These are phyloP conservation scores for Nephrotoma guestfalica DNA, from an alignment of 2,888 invertebrate genomes.

Conservation along the genomic window DNA sequence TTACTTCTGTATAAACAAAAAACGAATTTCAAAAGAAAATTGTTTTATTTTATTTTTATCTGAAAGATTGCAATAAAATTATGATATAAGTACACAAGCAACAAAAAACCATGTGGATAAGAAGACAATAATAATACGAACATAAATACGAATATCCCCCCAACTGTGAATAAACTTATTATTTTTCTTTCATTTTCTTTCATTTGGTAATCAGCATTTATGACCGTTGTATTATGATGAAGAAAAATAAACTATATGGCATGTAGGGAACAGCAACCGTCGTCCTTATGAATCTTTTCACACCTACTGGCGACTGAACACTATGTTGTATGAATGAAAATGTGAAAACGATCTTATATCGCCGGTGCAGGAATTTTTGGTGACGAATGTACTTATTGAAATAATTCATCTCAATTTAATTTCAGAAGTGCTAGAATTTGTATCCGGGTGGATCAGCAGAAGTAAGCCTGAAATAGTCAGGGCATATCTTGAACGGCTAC, in stretches of 20 bases:
- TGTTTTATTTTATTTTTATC: background rate
- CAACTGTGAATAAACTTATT: background rate
- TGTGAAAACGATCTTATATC: too few species aligned
- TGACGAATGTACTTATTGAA: too few species aligned
- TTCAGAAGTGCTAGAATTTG: too few species aligned
- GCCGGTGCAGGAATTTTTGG: too few species aligned
- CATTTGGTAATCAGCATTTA: background rate
- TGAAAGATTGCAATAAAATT: background rate
- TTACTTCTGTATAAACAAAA: background rate
- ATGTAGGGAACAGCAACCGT: too few species aligned
- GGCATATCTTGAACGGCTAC: too few species aligned
- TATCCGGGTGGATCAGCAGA: too few species aligned
- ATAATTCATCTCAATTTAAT: too few species aligned
- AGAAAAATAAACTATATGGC: background rate
- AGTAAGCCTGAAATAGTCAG: too few species aligned
- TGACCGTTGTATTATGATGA: background rate
- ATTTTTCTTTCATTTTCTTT: background rate
- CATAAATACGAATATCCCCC: background rate
- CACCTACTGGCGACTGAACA: too few species aligned
- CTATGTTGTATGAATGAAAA: too few species aligned
- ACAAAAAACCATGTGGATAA: background rate
- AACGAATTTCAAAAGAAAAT: background rate
- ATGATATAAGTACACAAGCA: background rate
- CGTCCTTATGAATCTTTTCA: too few species aligned
- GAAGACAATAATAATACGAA: background rate